Percentiles rank a stretch among this genome's conserved stretches.
These are phyloP conservation scores for Sebastiscus albofasciatus DNA, from an alignment of 2,797 vertebrate genomes.

Conservation along the genomic window DNA sequence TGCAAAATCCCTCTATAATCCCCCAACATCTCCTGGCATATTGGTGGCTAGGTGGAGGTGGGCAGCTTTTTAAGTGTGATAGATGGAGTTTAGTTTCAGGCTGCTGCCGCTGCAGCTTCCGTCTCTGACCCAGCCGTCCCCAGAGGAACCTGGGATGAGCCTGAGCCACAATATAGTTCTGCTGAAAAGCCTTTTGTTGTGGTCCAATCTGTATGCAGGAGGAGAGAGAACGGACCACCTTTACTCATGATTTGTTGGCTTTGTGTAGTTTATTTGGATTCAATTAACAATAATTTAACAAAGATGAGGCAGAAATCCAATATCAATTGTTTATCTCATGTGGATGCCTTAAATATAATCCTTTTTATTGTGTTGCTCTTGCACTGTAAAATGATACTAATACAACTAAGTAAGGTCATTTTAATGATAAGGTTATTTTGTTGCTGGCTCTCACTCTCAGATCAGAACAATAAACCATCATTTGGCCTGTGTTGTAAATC, in stretches of 20 bases:
- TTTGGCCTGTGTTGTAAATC: not conserved
- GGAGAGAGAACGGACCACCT: conserved; percentile 7
- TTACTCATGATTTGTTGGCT: not conserved
- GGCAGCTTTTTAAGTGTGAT: conserved; percentile 84
- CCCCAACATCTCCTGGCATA: conserved; percentile 52
- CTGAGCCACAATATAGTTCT: conserved; percentile 61
- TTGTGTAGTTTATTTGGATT: conserved; percentile 11
- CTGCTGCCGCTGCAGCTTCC: conserved; percentile 62
- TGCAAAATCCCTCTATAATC: conserved; percentile 65
- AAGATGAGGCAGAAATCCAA: not conserved
- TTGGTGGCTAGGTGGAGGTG: conserved; percentile 66
- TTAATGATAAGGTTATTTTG: not conserved
- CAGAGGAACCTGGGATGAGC: conserved; percentile 48
- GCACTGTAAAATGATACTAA: not conserved
- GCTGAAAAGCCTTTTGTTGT: conserved; percentile 73
- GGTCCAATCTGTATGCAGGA: conserved; percentile 63
- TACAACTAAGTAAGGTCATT: not conserved
- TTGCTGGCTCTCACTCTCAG: not conserved
- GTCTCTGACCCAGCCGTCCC: conserved; percentile 65
- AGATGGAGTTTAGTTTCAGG: conserved; percentile 79
- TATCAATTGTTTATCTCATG: not conserved
- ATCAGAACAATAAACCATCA: not conserved
- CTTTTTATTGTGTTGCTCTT: not conserved
- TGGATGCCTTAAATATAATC: not conserved
- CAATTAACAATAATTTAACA: not conserved